Conservation (phyloP, 2,797 vertebrate species). For the Lepilemur ruficaudatus region DNA sequence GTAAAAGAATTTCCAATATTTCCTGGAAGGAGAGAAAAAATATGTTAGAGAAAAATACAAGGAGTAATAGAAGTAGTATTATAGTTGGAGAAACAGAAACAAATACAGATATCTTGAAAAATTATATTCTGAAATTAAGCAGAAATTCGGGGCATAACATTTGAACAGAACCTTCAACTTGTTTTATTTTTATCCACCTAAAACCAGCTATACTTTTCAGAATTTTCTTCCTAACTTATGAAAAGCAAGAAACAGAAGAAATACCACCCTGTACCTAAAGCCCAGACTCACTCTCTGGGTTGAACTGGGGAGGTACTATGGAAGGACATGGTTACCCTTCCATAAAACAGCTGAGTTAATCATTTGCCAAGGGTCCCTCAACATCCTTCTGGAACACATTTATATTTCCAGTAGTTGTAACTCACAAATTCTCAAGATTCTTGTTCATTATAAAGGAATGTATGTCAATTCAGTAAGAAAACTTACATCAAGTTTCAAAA, state of each 20-base stretch:
- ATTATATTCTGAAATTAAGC: neutral
- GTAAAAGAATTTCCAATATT: conserved; percentile 96
- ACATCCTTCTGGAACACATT: neutral
- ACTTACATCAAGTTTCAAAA: neutral
- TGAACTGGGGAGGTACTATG: neutral
- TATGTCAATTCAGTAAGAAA: neutral
- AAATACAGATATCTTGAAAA: neutral
- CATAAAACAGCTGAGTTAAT: neutral
- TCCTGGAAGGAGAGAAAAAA: conserved; percentile 85
- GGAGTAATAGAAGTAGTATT: neutral
- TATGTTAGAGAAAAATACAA: conserved; percentile 2
- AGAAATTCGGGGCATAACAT: neutral
- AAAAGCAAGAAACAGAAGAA: neutral
- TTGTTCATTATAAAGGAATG: neutral
- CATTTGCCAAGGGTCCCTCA: neutral
- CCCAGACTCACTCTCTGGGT: neutral
- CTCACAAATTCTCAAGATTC: neutral
- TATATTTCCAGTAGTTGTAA: neutral
- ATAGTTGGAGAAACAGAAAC: neutral
- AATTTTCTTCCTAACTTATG: neutral
- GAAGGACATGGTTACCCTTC: neutral
- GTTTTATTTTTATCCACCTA: conserved; percentile 5
- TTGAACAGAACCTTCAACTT: neutral
- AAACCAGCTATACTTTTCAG: neutral
- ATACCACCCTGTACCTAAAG: neutral